phyloP scores from a whole-genome alignment of 2,888 invertebrate species.

The Diogma glabrata region DNA sequence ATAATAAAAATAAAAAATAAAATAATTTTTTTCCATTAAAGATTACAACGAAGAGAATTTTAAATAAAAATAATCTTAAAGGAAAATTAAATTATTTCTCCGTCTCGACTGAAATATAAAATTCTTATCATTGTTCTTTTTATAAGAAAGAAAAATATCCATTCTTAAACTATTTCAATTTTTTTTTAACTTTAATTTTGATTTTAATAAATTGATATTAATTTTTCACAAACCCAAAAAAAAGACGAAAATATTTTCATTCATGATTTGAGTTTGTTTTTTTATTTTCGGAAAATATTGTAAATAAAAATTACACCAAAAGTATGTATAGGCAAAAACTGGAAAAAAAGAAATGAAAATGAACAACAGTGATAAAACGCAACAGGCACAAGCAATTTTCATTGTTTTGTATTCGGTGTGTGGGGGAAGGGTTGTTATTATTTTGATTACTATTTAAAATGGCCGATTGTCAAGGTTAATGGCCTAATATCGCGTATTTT shows the following conservation, averaged over 20 bases:
- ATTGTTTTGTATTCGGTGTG: neutral
- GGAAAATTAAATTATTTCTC: constrained; percentile 8
- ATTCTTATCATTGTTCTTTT: neutral
- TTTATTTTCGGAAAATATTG: neutral
- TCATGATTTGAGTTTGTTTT: too few relatives aligned
- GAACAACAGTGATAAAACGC: constrained; percentile 9
- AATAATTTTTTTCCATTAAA: constrained; percentile 9
- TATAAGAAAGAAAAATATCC: neutral
- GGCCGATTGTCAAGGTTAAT: constrained; percentile 37
- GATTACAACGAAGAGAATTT: too few relatives aligned
- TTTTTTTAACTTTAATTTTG: neutral
- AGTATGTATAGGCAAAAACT: constrained; percentile 1
- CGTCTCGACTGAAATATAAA: constrained; percentile 9
- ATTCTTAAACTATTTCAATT: neutral
- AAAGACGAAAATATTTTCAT: constrained; percentile 5
- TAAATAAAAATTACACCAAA: neutral
- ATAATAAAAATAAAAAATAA: too few relatives aligned
- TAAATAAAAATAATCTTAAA: too few relatives aligned
- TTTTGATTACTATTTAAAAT: constrained; percentile 20
- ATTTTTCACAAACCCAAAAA: constrained; percentile 7
- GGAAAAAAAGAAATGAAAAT: neutral
- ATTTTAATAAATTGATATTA: constrained; percentile 6
- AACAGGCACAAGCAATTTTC: constrained; percentile 10
- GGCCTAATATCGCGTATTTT: constrained; percentile 23
- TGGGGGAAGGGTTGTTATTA: constrained; percentile 17